These are phyloP conservation scores for Lathronympha strigana DNA, from an alignment of 2,888 invertebrate genomes.

Conservation along the genomic window DNA sequence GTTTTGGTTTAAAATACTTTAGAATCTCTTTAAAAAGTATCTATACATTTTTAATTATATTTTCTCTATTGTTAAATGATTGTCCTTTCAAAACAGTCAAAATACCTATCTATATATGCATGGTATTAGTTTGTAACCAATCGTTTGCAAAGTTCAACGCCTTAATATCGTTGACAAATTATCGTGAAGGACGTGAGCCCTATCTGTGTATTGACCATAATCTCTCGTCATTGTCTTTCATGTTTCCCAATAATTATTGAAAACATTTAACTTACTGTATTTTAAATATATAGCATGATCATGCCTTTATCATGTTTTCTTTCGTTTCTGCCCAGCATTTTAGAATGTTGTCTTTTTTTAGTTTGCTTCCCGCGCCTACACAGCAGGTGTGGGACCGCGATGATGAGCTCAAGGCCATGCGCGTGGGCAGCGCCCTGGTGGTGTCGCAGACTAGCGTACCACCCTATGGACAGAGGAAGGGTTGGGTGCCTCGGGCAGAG, in stretches of 20 bases:
- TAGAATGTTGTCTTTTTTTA: conserved; percentile 63
- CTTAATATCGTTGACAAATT: not conserved
- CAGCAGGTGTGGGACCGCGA: conserved; percentile 95
- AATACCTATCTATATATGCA: no score
- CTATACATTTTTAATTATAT: not conserved
- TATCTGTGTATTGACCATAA: not conserved
- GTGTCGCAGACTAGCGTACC: conserved; percentile 93
- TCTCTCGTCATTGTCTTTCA: not conserved
- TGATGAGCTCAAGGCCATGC: conserved; percentile 87
- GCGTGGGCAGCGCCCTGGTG: conserved; percentile 86
- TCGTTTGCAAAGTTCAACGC: no score
- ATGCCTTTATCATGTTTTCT: not conserved
- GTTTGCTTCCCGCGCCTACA: conserved; percentile 93
- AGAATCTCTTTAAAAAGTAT: not conserved
- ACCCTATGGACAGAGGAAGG: conserved; percentile 97
- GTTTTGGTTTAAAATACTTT: conserved; percentile 8
- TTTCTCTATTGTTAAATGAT: not conserved
- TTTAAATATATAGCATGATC: not conserved
- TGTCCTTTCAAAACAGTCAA: not conserved
- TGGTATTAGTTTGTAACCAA: no score
- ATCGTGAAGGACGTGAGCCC: not conserved
- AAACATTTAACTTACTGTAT: not conserved
- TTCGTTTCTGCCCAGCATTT: not conserved
- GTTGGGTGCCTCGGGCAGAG: conserved; percentile 95
- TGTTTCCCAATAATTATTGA: not conserved